Base-by-base conservation (phyloP, 1,140 invertebrate species). In the Acyrthosiphon pisum region DNA sequence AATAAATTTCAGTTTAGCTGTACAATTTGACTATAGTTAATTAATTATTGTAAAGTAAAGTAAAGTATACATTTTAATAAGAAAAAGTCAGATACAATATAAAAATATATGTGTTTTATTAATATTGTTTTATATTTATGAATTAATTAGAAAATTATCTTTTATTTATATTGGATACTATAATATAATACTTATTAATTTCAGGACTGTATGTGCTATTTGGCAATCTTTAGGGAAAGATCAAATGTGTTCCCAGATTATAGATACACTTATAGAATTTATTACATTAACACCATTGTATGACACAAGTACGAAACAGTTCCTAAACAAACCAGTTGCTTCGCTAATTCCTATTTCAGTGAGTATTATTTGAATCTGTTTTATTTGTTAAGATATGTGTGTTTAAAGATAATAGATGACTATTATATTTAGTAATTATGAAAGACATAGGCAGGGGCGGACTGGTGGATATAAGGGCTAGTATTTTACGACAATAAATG, bases 221-320 rank as follows among this genome's bases (percentile, higher is more conserved):
- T 93, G 91, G 91, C 91, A 93, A 56, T 53, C 23, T 53, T 44
- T 93, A 56, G 91, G 91, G 8, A 86, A 56, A 83, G 76, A 93
- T 30, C 26, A 84, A 53, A 93, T 93, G 35, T 84, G 48, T 44
- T 26, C 48, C 14, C 46, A 93, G 23, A 84, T 93, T 41, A n/a
- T 93, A 22, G 48, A 93, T 44, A 56, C 91, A 26, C 91, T 93
- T n/a, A 86, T 93, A 44, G 91, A 93, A 30, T 93, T 93, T 44
- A 84, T 93, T 30, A 93, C 91, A 20, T 93, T 93, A 93, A 93
- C 91, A 50, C 91, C 91, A 22, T 93, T 93, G 23, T 93, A 93
- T 50, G 91, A 93, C 30, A 93, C 76, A 35, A 84, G 76, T 56
- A 44, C 91, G 20, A 93, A 93, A 86, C 68, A 93, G 81, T 93